Conservation (phyloP, 1,140 invertebrate genomes). For the Lepidurus couesii region DNA sequence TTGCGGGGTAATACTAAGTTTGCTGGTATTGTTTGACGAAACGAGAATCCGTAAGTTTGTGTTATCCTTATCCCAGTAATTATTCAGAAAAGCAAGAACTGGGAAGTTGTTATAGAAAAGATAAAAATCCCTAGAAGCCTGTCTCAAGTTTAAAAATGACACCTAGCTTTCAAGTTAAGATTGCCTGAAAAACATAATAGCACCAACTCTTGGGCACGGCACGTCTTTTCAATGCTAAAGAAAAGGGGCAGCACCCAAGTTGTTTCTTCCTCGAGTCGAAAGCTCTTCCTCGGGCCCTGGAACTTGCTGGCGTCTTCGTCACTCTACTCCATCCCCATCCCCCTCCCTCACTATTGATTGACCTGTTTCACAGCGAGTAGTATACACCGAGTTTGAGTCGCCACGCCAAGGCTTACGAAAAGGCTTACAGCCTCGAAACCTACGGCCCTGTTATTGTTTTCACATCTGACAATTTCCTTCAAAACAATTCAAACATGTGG, state of each 20-base stretch:
- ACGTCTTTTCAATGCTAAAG: no score
- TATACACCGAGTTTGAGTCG: slow-evolving; percentile 1
- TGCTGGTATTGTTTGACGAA: no score
- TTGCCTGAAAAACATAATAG: neutral
- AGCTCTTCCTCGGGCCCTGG: neutral
- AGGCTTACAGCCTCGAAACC: neutral
- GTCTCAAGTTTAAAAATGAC: no score
- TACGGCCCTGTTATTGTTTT: neutral
- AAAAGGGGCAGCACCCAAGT: no score
- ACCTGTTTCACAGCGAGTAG: slow-evolving; percentile 9
- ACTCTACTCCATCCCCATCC: neutral
- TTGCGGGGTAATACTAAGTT: no score
- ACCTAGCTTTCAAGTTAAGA: neutral
- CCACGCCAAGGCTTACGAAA: neutral
- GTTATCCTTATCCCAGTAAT: no score
- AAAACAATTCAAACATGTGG: slow-evolving; percentile 4
- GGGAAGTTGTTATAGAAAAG: no score
- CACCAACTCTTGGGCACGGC: neutral
- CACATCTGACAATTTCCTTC: neutral
- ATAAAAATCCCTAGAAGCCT: no score
- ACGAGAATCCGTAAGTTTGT: no score
- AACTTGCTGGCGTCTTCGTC: slow-evolving; percentile 13
- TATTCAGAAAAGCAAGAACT: no score
- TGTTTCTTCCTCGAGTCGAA: no score
- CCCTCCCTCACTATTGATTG: slow-evolving; percentile 18